These are phyloP conservation scores for Tromatobia lineatoria DNA, from an alignment of 2,888 invertebrate genomes.

Conservation along the genomic window DNA sequence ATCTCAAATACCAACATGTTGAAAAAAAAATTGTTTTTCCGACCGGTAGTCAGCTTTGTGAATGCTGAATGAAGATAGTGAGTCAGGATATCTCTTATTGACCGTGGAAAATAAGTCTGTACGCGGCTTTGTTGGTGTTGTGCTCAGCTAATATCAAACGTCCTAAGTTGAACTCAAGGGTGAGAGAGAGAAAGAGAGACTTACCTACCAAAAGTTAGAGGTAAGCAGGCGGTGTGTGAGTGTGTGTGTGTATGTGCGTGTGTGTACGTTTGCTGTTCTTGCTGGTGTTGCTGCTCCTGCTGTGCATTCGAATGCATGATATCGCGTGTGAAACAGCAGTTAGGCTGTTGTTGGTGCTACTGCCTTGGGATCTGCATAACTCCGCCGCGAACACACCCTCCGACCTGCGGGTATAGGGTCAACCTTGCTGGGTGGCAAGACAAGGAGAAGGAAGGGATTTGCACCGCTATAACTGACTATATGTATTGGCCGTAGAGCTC, in stretches of 20 bases:
- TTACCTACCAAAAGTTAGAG: conserved; percentile 30
- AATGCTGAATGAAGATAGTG: conserved; percentile 47
- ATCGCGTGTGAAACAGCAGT: conserved; percentile 82
- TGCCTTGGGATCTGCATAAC: conserved; percentile 80
- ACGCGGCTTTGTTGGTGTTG: conserved; percentile 21
- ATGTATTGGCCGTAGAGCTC: not conserved
- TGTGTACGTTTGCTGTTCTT: too few relatives aligned
- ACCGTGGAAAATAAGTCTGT: conserved; percentile 29
- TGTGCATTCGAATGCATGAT: conserved; percentile 81
- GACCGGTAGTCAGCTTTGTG: too few relatives aligned
- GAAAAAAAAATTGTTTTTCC: too few relatives aligned
- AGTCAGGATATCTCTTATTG: not conserved
- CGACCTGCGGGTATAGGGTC: conserved; percentile 34
- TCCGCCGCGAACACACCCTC: conserved; percentile 75
- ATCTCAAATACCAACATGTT: too few relatives aligned
- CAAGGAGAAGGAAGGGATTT: conserved; percentile 3
- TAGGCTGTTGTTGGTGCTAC: conserved; percentile 68
- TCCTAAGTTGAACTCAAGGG: conserved; percentile 32
- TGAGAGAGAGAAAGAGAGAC: not conserved
- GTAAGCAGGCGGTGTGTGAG: conserved; percentile 52
- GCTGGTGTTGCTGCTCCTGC: conserved; percentile 73
- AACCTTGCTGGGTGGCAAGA: not conserved
- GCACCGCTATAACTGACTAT: not conserved
- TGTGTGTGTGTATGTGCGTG: too few relatives aligned
- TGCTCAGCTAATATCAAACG: conserved; percentile 56